Evolutionary conservation across 2,113 vertebrate genomes (phyloP), one percentile per base, ranked within the genome.

Genomic region (Ascaphus truei): DNA sequence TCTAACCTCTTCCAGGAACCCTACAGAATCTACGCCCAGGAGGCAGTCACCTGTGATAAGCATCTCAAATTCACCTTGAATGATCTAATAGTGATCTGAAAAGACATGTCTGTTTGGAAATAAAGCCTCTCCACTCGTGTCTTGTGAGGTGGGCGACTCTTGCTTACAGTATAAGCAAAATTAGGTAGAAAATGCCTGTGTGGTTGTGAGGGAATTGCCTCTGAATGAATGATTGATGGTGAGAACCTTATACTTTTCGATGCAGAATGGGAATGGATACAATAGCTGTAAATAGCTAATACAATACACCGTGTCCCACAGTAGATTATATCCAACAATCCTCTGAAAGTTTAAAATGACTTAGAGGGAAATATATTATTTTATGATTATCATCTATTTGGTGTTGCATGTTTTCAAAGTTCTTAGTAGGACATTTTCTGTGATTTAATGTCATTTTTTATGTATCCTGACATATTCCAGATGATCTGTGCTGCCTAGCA

Each of bases 361-460:
- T 4, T 10, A 25, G 30, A 7, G 31, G 6, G 36, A 43, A n/a
- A 16, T 50, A 16, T 50, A 31, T 26, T 51, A 23, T 36, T 37
- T 45, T 16, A 30, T n/a, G 13, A 53, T 16, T 23, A 53, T 31
- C 15, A 12, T 45, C 7, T 31, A 6, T 26, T 50, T 30, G 25
- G 13, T 48, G 18, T 18, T 48, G 4, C 15, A 15, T 20, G 33
- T 43, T 55, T 37, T 43, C 12, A n/a, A 39, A 55, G 6, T 9
- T 55, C 16, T 66, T 18, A 27, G 10, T 34, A 47, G 11, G 29
- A 13, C 29, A 41, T 55, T 31, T 30, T 29, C 5, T n/a, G 16
- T 56, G 34, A 55, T 31, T 55, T 66, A 43, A 43, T 56, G 18
- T 31, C 16, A 66, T 9, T 18, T 66, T 55, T 66, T 55, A 66